A percentile compares a stretch with the other conserved stretches of the same genome.
Conservation (phyloP, 2,888 invertebrate species). For the Caenorhabditis panamensis region DNA sequence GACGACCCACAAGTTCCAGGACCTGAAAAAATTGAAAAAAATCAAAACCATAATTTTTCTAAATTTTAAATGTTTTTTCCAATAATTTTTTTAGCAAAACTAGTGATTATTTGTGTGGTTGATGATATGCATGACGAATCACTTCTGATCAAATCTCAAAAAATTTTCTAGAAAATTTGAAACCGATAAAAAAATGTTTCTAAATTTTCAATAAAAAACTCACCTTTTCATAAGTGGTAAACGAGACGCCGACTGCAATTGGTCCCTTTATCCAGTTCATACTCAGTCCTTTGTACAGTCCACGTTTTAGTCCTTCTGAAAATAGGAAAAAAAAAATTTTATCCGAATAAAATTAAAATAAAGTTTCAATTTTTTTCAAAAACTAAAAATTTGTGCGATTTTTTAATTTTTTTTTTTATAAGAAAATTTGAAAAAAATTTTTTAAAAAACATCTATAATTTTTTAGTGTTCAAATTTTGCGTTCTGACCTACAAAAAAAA, state of each 20-base stretch:
- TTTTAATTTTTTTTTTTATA: too few species aligned
- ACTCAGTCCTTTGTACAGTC: conserved; percentile 97
- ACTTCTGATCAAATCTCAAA: too few species aligned
- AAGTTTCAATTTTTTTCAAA: background rate
- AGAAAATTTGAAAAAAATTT: too few species aligned
- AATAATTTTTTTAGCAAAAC: too few species aligned
- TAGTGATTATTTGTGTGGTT: too few species aligned
- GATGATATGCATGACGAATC: too few species aligned
- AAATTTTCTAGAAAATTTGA: background rate
- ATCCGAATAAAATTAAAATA: background rate
- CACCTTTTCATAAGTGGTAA: conserved; percentile 90
- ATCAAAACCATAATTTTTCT: conserved; percentile 14
- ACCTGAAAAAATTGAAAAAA: conserved; percentile 31
- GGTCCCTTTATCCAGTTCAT: conserved; percentile 97
- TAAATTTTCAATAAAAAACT: too few species aligned
- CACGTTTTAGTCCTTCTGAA: conserved; percentile 89
- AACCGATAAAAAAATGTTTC: conserved; percentile 19
- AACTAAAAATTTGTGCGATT: too few species aligned
- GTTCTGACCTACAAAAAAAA: too few species aligned
- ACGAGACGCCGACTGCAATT: conserved; percentile 90
- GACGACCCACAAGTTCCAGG: conserved; percentile 43
- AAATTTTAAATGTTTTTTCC: background rate
- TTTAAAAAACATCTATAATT: too few species aligned
- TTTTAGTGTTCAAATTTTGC: too few species aligned
- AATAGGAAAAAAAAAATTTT: background rate